These are phyloP conservation scores for Acronicta aceris DNA, from an alignment of 2,888 invertebrate species.

Conservation along the genomic window DNA sequence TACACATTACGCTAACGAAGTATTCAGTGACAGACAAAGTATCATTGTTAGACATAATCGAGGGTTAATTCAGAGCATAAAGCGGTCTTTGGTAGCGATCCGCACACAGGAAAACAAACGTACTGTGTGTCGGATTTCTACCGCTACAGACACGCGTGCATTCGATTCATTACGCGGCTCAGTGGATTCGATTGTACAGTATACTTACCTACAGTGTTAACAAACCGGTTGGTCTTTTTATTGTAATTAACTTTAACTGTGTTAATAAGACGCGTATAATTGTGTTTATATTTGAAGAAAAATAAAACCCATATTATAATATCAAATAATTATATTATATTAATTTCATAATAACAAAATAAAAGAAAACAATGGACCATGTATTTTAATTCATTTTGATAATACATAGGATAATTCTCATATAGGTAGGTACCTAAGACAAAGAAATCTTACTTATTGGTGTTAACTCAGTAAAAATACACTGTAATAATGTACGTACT, in stretches of 20 bases:
- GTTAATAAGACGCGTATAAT: constrained; percentile 21
- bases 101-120: constrained; percentile 42
- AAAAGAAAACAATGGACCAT: no score
- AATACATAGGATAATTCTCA: no score
- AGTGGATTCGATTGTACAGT: constrained; percentile 74
- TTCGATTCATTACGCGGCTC: constrained; percentile 77
- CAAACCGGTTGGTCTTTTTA: constrained; percentile 62
- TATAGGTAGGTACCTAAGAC: no score
- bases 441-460: no score
- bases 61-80: constrained; percentile 47
- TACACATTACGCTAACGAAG: constrained; percentile 40
- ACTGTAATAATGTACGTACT: no score
- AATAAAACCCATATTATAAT: no score
- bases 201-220: constrained; percentile 66
- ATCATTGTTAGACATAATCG: constrained; percentile 50
- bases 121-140: constrained; percentile 50
- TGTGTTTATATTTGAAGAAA: no score
- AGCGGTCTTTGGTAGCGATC: constrained; percentile 44
- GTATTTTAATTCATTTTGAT: no score
- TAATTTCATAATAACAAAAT: no score
- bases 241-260: constrained; percentile 56
- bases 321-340: no score
- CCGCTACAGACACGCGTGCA: constrained; percentile 61
- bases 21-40: constrained; percentile 46
- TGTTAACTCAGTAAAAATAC: no score